A percentile compares a stretch with the other conserved stretches of the same genome.
Evolutionary conservation across 2,113 vertebrate species (phyloP).

Genomic region (Hypocryptadius cinnamomeus): DNA sequence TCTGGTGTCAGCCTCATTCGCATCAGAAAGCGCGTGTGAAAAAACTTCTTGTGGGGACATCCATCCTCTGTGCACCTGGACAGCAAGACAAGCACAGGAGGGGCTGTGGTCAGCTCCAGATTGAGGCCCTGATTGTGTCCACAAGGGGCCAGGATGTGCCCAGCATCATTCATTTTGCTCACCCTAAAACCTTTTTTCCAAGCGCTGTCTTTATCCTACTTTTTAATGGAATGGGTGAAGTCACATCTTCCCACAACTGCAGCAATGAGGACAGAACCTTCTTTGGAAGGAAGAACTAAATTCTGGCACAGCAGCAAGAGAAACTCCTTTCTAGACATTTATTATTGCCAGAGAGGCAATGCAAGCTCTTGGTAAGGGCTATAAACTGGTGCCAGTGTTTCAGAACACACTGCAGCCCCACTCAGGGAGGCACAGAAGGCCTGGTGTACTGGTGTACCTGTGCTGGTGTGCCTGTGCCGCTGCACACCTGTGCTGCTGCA

Average conservation of each 20-base stretch:
- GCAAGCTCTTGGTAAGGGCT: neutral
- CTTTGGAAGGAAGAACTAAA: neutral
- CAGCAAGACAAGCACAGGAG: neutral
- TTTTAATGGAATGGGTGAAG: neutral
- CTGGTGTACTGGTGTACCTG: neutral
- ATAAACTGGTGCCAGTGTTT: neutral
- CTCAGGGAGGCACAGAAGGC: neutral
- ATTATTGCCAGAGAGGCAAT: neutral
- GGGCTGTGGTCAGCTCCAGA: neutral
- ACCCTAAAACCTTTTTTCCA: fast-evolving
- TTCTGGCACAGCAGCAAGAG: neutral
- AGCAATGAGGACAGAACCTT: neutral
- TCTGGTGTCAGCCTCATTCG: conserved; percentile 96
- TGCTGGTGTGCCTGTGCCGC: too few relatives aligned
- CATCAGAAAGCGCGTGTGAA: conserved; percentile 98
- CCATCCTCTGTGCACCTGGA: conserved; percentile 94
- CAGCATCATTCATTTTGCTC: neutral
- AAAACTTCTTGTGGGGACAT: conserved; percentile 98
- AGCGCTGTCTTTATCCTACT: neutral
- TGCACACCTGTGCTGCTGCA: too few relatives aligned
- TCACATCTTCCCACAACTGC: too few relatives aligned
- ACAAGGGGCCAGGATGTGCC: neutral
- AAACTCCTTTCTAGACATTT: neutral
- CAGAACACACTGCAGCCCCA: neutral
- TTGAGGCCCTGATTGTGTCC: neutral